Evolutionary conservation across 2,113 vertebrate species (phyloP).

Genomic region (Alouatta palliata): DNA sequence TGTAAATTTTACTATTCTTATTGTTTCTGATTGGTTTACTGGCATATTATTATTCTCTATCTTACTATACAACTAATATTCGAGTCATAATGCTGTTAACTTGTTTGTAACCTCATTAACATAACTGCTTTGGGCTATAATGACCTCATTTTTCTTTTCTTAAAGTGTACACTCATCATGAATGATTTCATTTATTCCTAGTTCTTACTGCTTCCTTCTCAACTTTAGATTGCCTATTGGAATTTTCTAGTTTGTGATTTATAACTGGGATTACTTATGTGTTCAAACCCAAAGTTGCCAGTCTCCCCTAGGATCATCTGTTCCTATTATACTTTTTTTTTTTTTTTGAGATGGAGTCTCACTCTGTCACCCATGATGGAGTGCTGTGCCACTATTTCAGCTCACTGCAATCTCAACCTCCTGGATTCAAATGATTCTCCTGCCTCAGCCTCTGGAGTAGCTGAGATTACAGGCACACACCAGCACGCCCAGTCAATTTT

Average conservation of each 20-base stretch:
- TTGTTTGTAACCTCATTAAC: background rate
- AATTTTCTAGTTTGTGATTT: conserved; percentile 35
- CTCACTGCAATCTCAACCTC: too few species aligned
- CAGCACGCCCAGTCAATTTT: too few species aligned
- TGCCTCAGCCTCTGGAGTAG: too few species aligned
- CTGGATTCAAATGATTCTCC: too few species aligned
- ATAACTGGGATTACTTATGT: background rate
- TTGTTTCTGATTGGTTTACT: background rate
- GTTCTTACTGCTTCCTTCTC: conserved; percentile 36
- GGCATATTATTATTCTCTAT: background rate
- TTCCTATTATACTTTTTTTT: background rate
- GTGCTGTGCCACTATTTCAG: too few species aligned
- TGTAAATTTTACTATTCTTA: background rate
- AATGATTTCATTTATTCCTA: conserved; percentile 12
- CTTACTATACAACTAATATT: background rate
- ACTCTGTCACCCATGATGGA: too few species aligned
- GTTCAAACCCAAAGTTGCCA: background rate
- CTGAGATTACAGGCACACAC: too few species aligned
- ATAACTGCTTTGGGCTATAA: conserved; percentile 17
- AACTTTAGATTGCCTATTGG: background rate
- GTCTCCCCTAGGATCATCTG: background rate
- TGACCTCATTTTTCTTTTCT: conserved; percentile 21
- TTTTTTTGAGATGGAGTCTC: too few species aligned
- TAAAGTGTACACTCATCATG: background rate
- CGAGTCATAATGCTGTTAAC: background rate